Percentiles rank a stretch among this genome's conserved stretches.
phyloP scores from a whole-genome alignment of 1,140 invertebrate genomes.

The Megathymus violae region DNA sequence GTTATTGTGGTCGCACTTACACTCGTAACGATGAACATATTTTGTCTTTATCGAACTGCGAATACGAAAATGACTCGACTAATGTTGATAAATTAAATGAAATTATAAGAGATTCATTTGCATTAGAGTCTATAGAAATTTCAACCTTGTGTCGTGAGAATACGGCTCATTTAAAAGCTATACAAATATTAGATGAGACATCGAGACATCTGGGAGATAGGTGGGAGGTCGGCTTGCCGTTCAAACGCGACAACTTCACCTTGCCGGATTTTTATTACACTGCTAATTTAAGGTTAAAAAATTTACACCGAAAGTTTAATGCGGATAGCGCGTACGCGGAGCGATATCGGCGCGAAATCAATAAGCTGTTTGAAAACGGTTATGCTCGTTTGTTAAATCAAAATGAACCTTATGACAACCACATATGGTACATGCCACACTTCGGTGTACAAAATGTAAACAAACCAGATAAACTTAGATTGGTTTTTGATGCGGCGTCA shows the following conservation, averaged over 20 bases:
- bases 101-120: slow-evolving; percentile 29
- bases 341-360: slow-evolving; percentile 26
- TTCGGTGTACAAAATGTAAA: slow-evolving; percentile 37
- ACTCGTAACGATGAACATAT: not conserved
- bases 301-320: slow-evolving; percentile 31
- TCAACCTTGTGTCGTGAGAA: slow-evolving; percentile 38
- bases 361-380: slow-evolving; percentile 31
- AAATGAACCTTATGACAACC: not conserved
- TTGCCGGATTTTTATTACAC: slow-evolving; percentile 34
- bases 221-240: slow-evolving; percentile 45
- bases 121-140: slow-evolving; percentile 40
- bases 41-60: not conserved
- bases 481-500: slow-evolving; percentile 42
- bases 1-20: slow-evolving; percentile 16
- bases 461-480: slow-evolving; percentile 36
- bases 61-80: not conserved
- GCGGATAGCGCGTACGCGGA: slow-evolving; percentile 1
- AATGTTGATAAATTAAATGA: not conserved
- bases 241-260: slow-evolving; percentile 24
- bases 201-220: slow-evolving; percentile 21
- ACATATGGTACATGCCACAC: slow-evolving; percentile 41
- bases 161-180: slow-evolving; percentile 34
- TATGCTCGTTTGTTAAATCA: slow-evolving; percentile 15
- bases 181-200: slow-evolving; percentile 31
- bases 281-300: slow-evolving; percentile 15